phyloP scores from a whole-genome alignment of 2,888 invertebrate species.

The Fragum sueziense region DNA sequence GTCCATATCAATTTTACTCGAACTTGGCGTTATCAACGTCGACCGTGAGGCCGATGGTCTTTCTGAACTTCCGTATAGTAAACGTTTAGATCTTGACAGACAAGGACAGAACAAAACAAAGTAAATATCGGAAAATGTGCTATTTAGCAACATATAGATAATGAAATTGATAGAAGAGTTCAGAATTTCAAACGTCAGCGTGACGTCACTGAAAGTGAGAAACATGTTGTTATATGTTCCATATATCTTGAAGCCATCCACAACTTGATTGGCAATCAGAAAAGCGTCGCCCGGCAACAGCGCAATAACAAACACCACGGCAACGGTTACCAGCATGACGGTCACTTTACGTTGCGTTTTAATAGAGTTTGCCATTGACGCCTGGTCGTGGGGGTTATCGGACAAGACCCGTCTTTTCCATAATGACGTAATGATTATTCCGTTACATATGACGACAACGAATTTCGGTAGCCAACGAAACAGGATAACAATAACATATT shows the following conservation, averaged over 20 bases:
- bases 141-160: conserved; percentile 46
- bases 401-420: conserved; percentile 5
- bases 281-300: conserved; percentile 35
- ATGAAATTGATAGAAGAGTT: conserved; percentile 54
- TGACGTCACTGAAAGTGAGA: conserved; percentile 27
- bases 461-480: conserved; percentile 49
- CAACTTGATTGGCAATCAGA: neutral
- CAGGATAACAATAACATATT: conserved; percentile 14
- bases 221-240: conserved; percentile 40
- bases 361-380: neutral
- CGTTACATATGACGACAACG: conserved; percentile 37
- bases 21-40: too few relatives aligned
- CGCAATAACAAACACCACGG: conserved; percentile 44
- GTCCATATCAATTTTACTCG: too few relatives aligned
- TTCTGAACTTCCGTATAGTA: neutral
- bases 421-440: conserved; percentile 22
- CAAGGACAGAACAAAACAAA: conserved; percentile 31
- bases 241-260: conserved; percentile 24
- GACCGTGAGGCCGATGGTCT: too few relatives aligned
- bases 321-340: conserved; percentile 46
- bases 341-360: conserved; percentile 36
- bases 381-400: neutral
- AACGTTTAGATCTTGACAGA: neutral
- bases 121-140: conserved; percentile 30
- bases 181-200: conserved; percentile 38